Conservation (phyloP, 2,888 invertebrate genomes). For the Cheiracanthium punctorium region DNA sequence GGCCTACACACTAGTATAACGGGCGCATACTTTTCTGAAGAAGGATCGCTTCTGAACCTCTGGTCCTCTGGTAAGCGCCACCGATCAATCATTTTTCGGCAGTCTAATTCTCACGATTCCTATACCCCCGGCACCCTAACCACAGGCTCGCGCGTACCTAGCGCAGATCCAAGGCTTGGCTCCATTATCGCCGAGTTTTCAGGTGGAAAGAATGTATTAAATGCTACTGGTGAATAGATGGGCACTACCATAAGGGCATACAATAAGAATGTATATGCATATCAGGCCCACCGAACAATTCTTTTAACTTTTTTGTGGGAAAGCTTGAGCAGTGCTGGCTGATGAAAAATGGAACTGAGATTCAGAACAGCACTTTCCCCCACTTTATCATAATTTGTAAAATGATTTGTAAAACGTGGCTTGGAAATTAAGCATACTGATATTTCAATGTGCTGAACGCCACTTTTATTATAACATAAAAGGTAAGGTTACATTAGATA, state of each 20-base stretch:
- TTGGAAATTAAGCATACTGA: too few relatives aligned
- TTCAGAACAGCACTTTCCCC: too few relatives aligned
- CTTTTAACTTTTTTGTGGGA: too few relatives aligned
- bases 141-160: slow-evolving; percentile 43
- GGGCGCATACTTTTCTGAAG: slow-evolving; percentile 66
- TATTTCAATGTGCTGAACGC: too few relatives aligned
- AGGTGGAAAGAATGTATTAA: slow-evolving; percentile 4
- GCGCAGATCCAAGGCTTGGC: slow-evolving; percentile 44
- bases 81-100: slow-evolving; percentile 70
- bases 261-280: background rate
- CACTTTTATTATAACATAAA: too few relatives aligned
- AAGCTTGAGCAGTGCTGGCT: too few relatives aligned
- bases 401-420: too few relatives aligned
- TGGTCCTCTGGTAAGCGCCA: slow-evolving; percentile 45
- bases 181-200: slow-evolving; percentile 40
- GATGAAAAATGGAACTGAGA: too few relatives aligned
- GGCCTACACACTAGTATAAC: slow-evolving; percentile 62
- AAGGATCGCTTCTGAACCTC: slow-evolving; percentile 66
- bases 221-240: background rate
- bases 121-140: slow-evolving; percentile 48
- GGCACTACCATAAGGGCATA: background rate
- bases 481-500: too few relatives aligned
- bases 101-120: slow-evolving; percentile 70
- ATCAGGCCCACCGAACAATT: background rate
- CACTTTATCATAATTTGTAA: too few relatives aligned